phyloP scores from a whole-genome alignment of 1,140 invertebrate species.

The Drosophila elegans region DNA sequence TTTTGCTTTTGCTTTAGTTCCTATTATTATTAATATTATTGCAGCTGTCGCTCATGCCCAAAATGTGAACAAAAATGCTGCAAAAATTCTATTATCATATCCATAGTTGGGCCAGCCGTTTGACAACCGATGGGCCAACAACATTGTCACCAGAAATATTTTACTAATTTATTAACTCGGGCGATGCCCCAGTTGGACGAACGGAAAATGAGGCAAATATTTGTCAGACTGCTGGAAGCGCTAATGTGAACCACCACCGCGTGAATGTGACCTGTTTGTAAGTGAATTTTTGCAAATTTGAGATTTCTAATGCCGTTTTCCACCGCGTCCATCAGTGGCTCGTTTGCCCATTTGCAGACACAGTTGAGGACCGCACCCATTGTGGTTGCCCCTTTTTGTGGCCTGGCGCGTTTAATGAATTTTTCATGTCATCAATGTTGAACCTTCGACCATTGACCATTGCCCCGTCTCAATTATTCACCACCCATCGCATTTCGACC shows the following conservation, averaged over 20 bases:
- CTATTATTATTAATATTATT: conserved; percentile 45
- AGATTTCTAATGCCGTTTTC: conserved; percentile 38
- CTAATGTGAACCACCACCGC: conserved; percentile 21
- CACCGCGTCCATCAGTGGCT: conserved; percentile 16
- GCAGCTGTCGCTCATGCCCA: conserved; percentile 54
- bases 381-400: conserved; percentile 56
- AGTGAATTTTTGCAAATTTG: conserved; percentile 23
- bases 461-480: conserved; percentile 47
- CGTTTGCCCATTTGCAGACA: conserved; percentile 39
- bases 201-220: conserved; percentile 52
- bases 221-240: conserved; percentile 32
- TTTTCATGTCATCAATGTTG: conserved; percentile 68
- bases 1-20: conserved; percentile 25
- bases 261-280: conserved; percentile 16
- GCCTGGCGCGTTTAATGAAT: conserved; percentile 75
- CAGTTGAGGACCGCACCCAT: conserved; percentile 34
- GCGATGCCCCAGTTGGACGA: conserved; percentile 23
- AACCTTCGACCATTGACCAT: conserved; percentile 14
- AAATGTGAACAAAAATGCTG: conserved; percentile 41
- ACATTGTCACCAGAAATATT: conserved; percentile 52
- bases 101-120: conserved; percentile 34
- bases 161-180: conserved; percentile 80
- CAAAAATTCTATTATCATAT: conserved; percentile 66
- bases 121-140: conserved; percentile 51
- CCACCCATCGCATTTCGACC: neutral